Evolutionary conservation across 2,888 invertebrate genomes (phyloP).

Genomic region (Diachrysia chrysitis): DNA sequence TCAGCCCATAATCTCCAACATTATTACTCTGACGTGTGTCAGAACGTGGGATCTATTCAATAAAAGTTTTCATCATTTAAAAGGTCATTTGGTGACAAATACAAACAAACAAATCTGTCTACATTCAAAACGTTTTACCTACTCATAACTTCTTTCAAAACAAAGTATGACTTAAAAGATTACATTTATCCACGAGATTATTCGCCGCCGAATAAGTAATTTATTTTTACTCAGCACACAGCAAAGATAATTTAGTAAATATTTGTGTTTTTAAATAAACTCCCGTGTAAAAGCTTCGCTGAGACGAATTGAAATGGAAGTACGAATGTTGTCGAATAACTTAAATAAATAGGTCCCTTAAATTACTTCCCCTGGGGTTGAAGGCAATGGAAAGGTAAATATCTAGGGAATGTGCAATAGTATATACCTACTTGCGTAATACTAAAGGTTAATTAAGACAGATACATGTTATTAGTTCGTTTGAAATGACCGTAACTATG

Average conservation of each 20-base stretch:
- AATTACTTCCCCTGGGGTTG: constrained; percentile 1
- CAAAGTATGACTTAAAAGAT: constrained; percentile 41
- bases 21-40: background rate
- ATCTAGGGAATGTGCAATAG: background rate
- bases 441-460: background rate
- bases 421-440: background rate
- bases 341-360: constrained; percentile 9
- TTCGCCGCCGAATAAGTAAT: constrained; percentile 57
- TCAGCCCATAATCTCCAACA: background rate
- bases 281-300: constrained; percentile 40
- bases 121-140: constrained; percentile 3
- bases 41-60: background rate
- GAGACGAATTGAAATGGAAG: constrained; percentile 30
- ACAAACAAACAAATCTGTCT: constrained; percentile 6
- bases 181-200: constrained; percentile 46
- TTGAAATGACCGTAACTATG: too few relatives aligned
- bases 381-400: background rate
- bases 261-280: constrained; percentile 55
- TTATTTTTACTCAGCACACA: constrained; percentile 56
- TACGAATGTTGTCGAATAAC: constrained; percentile 10
- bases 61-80: background rate
- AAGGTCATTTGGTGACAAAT: background rate
- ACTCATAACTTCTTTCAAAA: constrained; percentile 13
- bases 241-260: constrained; percentile 52
- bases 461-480: background rate